Conservation (phyloP, 2,113 vertebrate genomes). For the Neolamprologus fasciatus region DNA sequence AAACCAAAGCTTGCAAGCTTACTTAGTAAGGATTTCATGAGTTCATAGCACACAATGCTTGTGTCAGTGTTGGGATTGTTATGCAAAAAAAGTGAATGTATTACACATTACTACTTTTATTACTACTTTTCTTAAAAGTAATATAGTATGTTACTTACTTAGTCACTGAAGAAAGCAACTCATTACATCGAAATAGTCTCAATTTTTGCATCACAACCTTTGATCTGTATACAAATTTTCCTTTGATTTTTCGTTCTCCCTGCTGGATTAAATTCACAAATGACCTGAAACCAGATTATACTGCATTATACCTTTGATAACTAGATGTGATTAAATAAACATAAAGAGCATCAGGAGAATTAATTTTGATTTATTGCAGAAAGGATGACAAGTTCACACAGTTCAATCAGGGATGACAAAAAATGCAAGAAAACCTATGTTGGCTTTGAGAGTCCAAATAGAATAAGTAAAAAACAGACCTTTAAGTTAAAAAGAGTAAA, state of each 20-base stretch:
- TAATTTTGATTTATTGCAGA: not conserved
- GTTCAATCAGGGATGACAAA: not conserved
- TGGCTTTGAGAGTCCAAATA: not conserved
- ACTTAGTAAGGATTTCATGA: rapidly evolving
- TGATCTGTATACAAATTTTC: rapidly evolving
- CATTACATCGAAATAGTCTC: not conserved
- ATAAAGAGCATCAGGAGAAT: rapidly evolving
- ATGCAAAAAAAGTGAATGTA: not conserved
- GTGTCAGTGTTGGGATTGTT: not conserved
- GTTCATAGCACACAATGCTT: not conserved
- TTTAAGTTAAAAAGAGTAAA: not conserved
- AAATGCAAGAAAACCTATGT: rapidly evolving
- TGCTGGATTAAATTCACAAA: rapidly evolving
- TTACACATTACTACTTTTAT: not conserved
- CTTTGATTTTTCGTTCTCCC: not conserved
- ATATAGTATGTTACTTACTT: not conserved
- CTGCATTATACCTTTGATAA: not conserved
- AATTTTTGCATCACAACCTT: not conserved
- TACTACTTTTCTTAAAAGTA: not conserved
- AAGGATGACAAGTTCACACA: not conserved
- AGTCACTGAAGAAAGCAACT: not conserved
- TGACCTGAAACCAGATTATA: not conserved
- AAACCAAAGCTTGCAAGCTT: rapidly evolving
- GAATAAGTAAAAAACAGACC: rapidly evolving
- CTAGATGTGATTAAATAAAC: not conserved